Conservation (phyloP, 2,113 vertebrate species). For the Oryzias celebensis region DNA sequence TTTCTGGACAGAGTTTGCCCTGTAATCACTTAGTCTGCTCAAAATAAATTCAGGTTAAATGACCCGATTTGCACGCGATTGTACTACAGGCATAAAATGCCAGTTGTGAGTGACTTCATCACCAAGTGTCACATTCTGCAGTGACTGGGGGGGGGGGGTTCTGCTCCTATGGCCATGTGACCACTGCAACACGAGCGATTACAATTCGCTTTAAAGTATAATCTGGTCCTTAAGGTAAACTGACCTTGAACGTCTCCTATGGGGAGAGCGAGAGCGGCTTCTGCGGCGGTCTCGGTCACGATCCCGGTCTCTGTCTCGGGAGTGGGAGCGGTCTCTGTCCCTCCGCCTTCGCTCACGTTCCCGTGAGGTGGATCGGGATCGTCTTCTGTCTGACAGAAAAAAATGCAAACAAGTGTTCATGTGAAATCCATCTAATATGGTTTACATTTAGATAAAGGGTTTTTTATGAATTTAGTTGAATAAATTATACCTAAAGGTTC, state of each 20-base stretch:
- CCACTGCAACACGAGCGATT: no score
- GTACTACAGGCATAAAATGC: no score
- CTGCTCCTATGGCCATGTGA: no score
- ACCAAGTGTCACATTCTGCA: no score
- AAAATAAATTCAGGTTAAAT: no score
- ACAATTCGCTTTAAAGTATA: neutral
- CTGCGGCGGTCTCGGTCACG: conserved; percentile 88
- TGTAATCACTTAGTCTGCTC: no score
- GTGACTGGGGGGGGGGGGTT: no score
- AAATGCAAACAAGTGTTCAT: neutral
- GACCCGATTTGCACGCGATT: no score
- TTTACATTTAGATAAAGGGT: neutral
- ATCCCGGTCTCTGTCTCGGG: conserved; percentile 84
- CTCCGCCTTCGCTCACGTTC: conserved; percentile 89
- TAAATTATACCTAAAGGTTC: neutral
- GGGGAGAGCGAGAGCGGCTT: conserved; percentile 89
- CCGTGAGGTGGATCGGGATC: conserved; percentile 88
- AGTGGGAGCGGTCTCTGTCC: conserved; percentile 85
- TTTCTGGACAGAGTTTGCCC: no score
- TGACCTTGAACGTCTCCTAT: conserved; percentile 90
- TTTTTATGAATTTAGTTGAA: neutral
- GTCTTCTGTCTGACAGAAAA: conserved; percentile 81
- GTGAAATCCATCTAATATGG: neutral
- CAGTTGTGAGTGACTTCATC: no score
- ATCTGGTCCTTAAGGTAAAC: neutral